A percentile compares a stretch with the other conserved stretches of the same genome.
phyloP scores from a whole-genome alignment of 1,140 invertebrate species.

The Aphaenogaster ashmeadi region DNA sequence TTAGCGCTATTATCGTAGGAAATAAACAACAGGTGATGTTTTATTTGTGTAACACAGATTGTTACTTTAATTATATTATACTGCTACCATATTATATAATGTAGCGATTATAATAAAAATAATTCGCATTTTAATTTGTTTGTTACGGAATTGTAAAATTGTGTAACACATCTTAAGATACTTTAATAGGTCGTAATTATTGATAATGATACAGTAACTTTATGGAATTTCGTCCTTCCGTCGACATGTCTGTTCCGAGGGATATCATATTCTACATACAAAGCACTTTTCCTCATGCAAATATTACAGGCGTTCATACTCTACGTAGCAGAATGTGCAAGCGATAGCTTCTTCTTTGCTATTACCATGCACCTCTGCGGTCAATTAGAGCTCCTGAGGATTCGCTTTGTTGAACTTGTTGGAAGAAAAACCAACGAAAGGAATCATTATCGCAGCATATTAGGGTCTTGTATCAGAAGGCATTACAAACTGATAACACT shows the following conservation, averaged over 20 bases:
- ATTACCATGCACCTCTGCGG: slow-evolving; percentile 63
- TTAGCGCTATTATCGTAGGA: neutral
- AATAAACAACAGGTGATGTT: slow-evolving; percentile 21
- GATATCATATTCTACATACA: slow-evolving; percentile 35
- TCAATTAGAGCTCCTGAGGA: slow-evolving; percentile 63
- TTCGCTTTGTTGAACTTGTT: slow-evolving; percentile 21
- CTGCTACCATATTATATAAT: neutral
- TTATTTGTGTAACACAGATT: neutral
- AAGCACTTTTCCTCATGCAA: slow-evolving; percentile 13
- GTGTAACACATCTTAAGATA: neutral
- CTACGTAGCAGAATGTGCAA: neutral
- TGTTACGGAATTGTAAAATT: neutral
- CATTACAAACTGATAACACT: slow-evolving; percentile 28
- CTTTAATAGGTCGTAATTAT: slow-evolving; percentile 37
- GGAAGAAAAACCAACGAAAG: neutral
- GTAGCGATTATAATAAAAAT: neutral
- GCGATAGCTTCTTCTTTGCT: slow-evolving; percentile 70
- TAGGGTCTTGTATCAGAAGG: slow-evolving; percentile 18
- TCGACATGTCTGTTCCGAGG: slow-evolving; percentile 9
- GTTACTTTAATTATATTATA: neutral
- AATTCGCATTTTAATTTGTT: neutral
- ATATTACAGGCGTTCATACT: slow-evolving; percentile 1
- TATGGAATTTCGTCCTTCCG: slow-evolving; percentile 35
- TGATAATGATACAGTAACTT: neutral
- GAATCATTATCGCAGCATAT: neutral